These are phyloP conservation scores for Drosophila grimshawi DNA, from an alignment of 1,140 invertebrate species.

Conservation along the genomic window DNA sequence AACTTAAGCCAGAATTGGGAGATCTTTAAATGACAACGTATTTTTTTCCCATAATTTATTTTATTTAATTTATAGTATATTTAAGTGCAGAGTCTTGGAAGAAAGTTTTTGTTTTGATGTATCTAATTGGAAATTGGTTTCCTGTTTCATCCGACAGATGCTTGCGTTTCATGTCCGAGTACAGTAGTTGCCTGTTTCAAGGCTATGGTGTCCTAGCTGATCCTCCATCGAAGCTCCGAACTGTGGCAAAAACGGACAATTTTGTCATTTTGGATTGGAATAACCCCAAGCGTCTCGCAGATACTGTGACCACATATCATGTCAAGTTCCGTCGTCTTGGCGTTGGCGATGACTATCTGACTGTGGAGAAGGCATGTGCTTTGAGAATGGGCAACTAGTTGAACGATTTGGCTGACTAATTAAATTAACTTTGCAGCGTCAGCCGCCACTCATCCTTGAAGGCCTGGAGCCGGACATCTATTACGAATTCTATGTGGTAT, in stretches of 20 bases:
- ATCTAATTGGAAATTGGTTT: not conserved
- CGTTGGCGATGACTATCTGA: conserved; percentile 85
- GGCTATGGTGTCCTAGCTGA: conserved; percentile 92
- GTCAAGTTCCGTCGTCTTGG: conserved; percentile 87
- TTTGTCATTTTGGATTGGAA: conserved; percentile 93
- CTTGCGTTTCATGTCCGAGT: conserved; percentile 91
- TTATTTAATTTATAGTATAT: too few relatives aligned
- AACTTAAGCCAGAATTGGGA: too few relatives aligned
- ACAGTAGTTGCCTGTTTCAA: conserved; percentile 92
- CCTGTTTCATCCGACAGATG: conserved; percentile 86
- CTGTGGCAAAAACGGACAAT: conserved; percentile 89
- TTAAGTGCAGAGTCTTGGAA: too few relatives aligned
- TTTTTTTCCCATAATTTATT: too few relatives aligned
- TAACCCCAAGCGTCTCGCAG: conserved; percentile 88
- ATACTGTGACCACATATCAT: conserved; percentile 90
- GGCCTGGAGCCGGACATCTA: conserved; percentile 89
- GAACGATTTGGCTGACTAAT: conserved; percentile 51
- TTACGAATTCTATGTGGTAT: conserved; percentile 93
- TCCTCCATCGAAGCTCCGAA: conserved; percentile 88
- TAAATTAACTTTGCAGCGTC: conserved; percentile 85
- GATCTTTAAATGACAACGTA: too few relatives aligned
- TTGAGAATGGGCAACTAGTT: not conserved
- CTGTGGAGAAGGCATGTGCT: conserved; percentile 85
- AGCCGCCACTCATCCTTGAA: conserved; percentile 90
- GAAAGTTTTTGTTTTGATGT: too few relatives aligned